Base-by-base conservation (phyloP, 2,888 invertebrate species). In the Anthophora plumipes region DNA sequence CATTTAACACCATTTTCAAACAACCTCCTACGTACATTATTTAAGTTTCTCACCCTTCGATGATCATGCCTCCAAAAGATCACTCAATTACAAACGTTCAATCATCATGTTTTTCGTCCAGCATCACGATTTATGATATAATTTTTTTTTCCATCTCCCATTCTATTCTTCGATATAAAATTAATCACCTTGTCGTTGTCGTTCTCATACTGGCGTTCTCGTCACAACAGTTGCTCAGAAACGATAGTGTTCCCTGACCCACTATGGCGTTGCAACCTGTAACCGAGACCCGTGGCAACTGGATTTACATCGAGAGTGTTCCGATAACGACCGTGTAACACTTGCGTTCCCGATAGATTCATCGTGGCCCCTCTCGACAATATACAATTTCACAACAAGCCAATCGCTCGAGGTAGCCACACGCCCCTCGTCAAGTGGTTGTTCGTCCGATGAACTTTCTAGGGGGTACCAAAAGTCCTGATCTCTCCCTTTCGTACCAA, bases 311-410 rank as follows among this genome's bases (percentile, higher is more conserved):
- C 61, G 48, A 41, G 25, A 61, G 48, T n/a, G 55, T 81, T 61
- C 60, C 63, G 55, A 72, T 71, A 79, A 80, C 72, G 80, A 83
- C 77, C 72, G 64, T 74, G 70, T 66, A 78, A 84, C 82, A 85
- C 77, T 84, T 75, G 84, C 61, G 20, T 46, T 11, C 55, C 59
- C 67, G 50, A 59, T 46, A 54, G 57, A 78, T 68, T n/a, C 54
- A 17, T 70, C 48, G 63, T 43, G 43, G 57, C 54, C 70, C 80
- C 82, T 4, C 68, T 61, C 67, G 74, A 55, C 57, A 55, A 74
- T 83, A 86, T 88, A 89, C 84, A 89, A 90, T 92, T 90, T 91
- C 90, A 91, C 89, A 91, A 91, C 90, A 91, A 89, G 86, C 89
- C 89, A 91, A 90, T 91, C 89, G 88, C 84, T 83, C 79, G 61